A percentile compares a stretch with the other conserved stretches of the same genome.
These are phyloP conservation scores for Pogonognathellus flavescens DNA, from an alignment of 1,140 invertebrate species.

Conservation along the genomic window DNA sequence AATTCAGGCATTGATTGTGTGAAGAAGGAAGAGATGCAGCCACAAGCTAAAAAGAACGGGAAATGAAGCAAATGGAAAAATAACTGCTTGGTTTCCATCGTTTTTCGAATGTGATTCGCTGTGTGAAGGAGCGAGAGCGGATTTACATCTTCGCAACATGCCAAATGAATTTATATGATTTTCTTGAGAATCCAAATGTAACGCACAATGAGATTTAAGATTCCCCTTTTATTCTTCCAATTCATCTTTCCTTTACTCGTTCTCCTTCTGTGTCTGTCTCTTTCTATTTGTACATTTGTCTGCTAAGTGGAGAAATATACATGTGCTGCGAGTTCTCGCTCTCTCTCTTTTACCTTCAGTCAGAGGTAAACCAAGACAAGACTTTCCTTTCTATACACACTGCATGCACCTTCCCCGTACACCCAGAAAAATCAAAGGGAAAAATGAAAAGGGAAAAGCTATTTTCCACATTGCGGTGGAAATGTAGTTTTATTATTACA, in stretches of 20 bases:
- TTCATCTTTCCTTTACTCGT: constrained; percentile 22
- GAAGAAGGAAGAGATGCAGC: background rate
- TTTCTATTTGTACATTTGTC: constrained; percentile 34
- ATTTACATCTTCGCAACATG: constrained; percentile 39
- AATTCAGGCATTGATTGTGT: background rate
- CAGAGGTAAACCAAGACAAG: no score
- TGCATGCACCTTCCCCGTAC: no score
- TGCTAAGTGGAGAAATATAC: constrained; percentile 10
- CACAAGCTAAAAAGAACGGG: background rate
- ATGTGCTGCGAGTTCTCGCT: background rate
- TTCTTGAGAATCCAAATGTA: constrained; percentile 8
- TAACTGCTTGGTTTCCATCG: constrained; percentile 4
- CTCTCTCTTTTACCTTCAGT: no score
- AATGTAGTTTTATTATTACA: no score
- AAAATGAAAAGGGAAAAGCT: no score
- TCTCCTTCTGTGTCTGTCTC: constrained; percentile 4
- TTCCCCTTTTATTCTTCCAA: constrained; percentile 32
- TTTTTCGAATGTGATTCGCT: background rate
- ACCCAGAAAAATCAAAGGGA: no score
- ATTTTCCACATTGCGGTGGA: no score
- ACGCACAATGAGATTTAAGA: constrained; percentile 34
- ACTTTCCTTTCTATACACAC: no score
- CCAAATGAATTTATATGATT: constrained; percentile 50
- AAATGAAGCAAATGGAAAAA: constrained; percentile 38
- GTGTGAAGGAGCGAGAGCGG: constrained; percentile 8